phyloP scores from a whole-genome alignment of 2,888 invertebrate genomes.

The Heliconius ismenius region DNA sequence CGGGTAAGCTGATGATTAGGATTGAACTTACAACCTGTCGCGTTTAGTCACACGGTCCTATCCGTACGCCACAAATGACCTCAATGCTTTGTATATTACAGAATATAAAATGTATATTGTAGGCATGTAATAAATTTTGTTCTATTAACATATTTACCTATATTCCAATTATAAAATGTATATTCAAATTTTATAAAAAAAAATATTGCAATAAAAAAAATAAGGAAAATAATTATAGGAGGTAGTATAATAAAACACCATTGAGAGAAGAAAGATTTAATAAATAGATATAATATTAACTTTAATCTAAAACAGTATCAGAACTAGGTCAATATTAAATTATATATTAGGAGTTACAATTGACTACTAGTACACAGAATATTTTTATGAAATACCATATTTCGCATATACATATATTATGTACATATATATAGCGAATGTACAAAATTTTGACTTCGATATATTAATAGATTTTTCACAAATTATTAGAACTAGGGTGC shows the following conservation, averaged over 20 bases:
- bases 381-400: constrained; percentile 55
- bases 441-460: constrained; percentile 8
- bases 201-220: too few species aligned
- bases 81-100: too few species aligned
- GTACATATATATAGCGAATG: constrained; percentile 2
- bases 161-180: too few species aligned
- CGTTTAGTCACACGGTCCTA: too few species aligned
- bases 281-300: constrained; percentile 76
- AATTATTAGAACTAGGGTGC: constrained; percentile 64
- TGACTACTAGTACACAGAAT: constrained; percentile 70
- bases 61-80: too few species aligned
- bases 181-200: too few species aligned
- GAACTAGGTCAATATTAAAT: constrained; percentile 68
- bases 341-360: constrained; percentile 66
- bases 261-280: constrained; percentile 80
- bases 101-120: too few species aligned
- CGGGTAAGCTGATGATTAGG: too few species aligned
- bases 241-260: constrained; percentile 55
- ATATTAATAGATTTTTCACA: constrained; percentile 44
- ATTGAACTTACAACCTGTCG: too few species aligned
- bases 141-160: too few species aligned
- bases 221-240: not conserved
- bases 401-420: constrained; percentile 44
- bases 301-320: constrained; percentile 76
- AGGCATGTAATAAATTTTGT: too few species aligned